These are phyloP conservation scores for Stratiomys singularior DNA, from an alignment of 2,888 invertebrate species.

Conservation along the genomic window DNA sequence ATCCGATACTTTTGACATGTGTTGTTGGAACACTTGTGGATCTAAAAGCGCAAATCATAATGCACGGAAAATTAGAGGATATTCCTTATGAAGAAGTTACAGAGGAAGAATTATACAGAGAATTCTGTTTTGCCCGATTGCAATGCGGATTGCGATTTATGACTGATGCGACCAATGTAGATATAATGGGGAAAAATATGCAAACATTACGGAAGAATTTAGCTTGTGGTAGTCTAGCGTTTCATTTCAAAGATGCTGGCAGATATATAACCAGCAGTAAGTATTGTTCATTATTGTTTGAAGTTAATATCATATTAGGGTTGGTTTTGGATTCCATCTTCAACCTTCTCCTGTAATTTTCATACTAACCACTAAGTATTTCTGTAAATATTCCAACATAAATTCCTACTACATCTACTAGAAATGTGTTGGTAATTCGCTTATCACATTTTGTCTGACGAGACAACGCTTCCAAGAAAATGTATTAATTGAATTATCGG, in stretches of 20 bases:
- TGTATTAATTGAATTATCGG: too few species aligned
- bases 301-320: neutral
- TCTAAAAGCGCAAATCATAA: slow-evolving; percentile 74
- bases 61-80: slow-evolving; percentile 77
- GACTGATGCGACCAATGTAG: slow-evolving; percentile 69
- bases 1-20: slow-evolving; percentile 75
- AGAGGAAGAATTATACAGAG: slow-evolving; percentile 72
- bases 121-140: slow-evolving; percentile 77
- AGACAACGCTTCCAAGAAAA: too few species aligned
- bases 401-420: too few species aligned
- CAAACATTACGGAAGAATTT: slow-evolving; percentile 75
- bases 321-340: neutral
- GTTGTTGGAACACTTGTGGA: slow-evolving; percentile 69
- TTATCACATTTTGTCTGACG: too few species aligned
- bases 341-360: neutral
- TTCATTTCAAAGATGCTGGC: slow-evolving; percentile 73
- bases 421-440: too few species aligned
- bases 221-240: slow-evolving; percentile 78
- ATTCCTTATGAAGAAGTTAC: slow-evolving; percentile 73
- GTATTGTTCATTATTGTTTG: neutral
- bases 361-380: too few species aligned
- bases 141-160: slow-evolving; percentile 74
- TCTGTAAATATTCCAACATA: too few species aligned
- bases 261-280: slow-evolving; percentile 72
- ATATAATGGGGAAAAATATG: slow-evolving; percentile 72